Percentiles rank a stretch among this genome's conserved stretches.
These are phyloP conservation scores for Hemiscyllium ocellatum DNA, from an alignment of 2,113 vertebrate genomes.

Conservation along the genomic window DNA sequence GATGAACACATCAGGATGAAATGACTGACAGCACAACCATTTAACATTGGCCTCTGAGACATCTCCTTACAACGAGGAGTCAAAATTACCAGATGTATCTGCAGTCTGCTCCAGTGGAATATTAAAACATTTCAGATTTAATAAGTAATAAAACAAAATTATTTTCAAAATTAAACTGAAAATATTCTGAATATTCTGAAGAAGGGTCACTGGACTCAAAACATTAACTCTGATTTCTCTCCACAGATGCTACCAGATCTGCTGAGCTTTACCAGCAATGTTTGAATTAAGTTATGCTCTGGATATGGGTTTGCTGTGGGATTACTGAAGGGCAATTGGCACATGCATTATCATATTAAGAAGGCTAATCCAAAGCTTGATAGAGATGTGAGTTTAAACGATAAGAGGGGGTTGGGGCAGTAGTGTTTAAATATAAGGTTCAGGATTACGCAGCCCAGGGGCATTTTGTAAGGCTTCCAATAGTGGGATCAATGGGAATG, in stretches of 20 bases:
- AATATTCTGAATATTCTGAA: background rate
- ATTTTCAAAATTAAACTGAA: background rate
- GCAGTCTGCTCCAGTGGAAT: background rate
- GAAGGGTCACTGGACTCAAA: too few species aligned
- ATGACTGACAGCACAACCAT: background rate
- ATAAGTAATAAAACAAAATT: background rate
- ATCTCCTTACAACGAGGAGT: background rate
- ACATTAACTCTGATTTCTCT: too few species aligned
- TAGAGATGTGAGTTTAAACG: background rate
- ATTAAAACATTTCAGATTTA: background rate
- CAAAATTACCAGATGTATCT: background rate
- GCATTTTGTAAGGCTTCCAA: background rate
- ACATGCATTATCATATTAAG: background rate
- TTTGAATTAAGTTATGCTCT: too few species aligned
- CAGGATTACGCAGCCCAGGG: background rate
- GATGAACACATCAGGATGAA: background rate
- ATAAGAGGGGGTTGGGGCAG: background rate
- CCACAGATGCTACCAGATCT: too few species aligned
- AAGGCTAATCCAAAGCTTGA: background rate
- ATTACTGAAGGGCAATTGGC: background rate
- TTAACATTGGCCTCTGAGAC: background rate
- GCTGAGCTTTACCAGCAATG: too few species aligned
- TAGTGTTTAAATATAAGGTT: background rate
- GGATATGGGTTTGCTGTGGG: background rate
- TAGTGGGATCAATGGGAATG: background rate